A percentile compares a stretch with the other conserved stretches of the same genome.
phyloP scores from a whole-genome alignment of 2,888 invertebrate genomes.

The Stenotaenia linearis region DNA sequence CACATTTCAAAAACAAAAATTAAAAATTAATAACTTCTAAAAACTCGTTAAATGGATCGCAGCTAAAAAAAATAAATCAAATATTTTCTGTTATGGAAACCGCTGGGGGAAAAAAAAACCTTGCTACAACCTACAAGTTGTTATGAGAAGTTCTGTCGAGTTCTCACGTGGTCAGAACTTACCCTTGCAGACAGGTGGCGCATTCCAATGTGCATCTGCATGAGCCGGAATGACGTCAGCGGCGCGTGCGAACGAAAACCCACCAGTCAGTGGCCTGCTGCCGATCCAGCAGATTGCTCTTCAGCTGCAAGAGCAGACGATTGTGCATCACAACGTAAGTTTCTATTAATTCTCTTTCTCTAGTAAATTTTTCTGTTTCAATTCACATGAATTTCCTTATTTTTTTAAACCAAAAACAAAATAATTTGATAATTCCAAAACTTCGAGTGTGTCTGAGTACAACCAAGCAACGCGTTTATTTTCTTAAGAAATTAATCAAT shows the following conservation, averaged over 20 bases:
- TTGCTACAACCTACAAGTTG: no score
- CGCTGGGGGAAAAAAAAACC: no score
- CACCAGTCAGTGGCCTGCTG: constrained; percentile 14
- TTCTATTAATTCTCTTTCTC: background rate
- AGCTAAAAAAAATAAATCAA: no score
- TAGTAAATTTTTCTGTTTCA: no score
- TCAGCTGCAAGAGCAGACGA: constrained; percentile 1
- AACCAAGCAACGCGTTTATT: background rate
- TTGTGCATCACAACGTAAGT: background rate
- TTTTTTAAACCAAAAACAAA: no score
- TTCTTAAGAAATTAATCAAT: background rate
- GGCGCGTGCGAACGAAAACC: constrained; percentile 18
- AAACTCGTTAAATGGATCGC: no score
- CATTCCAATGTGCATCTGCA: background rate
- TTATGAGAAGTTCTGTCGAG: no score
- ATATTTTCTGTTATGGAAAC: no score
- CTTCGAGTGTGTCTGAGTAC: background rate
- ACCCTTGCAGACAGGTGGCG: background rate
- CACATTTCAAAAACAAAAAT: no score
- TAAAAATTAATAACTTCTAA: no score
- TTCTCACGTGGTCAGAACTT: background rate
- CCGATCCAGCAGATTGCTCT: background rate
- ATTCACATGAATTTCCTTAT: no score
- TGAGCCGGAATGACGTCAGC: background rate
- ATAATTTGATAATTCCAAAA: background rate